Percentiles rank a stretch among this genome's conserved stretches.
Evolutionary conservation across 1,140 invertebrate genomes (phyloP).

Genomic region (Pseudachorutes palmiensis): DNA sequence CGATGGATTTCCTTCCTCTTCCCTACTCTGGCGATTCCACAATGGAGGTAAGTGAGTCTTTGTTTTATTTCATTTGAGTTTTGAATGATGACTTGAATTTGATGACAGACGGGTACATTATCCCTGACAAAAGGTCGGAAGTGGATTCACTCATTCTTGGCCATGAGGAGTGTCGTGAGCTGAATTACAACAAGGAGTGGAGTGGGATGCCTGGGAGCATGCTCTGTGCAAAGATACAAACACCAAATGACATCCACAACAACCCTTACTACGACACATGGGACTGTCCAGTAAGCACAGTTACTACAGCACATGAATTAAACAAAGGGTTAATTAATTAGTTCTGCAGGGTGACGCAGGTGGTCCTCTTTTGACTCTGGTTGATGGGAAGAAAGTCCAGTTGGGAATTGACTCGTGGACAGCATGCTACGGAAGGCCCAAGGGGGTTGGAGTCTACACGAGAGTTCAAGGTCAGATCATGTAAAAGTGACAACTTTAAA

Average conservation of each 20-base stretch:
- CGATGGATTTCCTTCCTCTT: constrained; percentile 23
- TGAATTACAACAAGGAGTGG: constrained; percentile 25
- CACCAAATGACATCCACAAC: constrained; percentile 2
- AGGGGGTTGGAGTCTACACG: constrained; percentile 28
- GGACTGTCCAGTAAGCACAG: constrained; percentile 28
- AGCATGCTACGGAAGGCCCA: constrained; percentile 30
- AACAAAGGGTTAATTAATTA: background rate
- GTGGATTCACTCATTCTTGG: constrained; percentile 18
- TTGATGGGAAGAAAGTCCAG: constrained; percentile 24
- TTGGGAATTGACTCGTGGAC: constrained; percentile 32
- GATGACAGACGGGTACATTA: constrained; percentile 21
- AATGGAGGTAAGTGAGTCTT: constrained; percentile 6
- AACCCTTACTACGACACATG: constrained; percentile 25
- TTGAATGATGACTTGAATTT: background rate
- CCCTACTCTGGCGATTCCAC: constrained; percentile 29
- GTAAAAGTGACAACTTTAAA: background rate
- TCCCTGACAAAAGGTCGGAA: constrained; percentile 28
- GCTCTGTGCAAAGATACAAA: constrained; percentile 25
- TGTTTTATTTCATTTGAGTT: background rate
- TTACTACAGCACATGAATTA: background rate
- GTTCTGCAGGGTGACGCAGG: constrained; percentile 27
- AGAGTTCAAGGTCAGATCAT: constrained; percentile 17
- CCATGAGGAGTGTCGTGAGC: constrained; percentile 20
- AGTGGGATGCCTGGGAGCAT: constrained; percentile 25
- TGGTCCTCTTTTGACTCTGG: constrained; percentile 14